Evolutionary conservation across 2,888 invertebrate species (phyloP).

Genomic region (Thysanoteuthis rhombus): DNA sequence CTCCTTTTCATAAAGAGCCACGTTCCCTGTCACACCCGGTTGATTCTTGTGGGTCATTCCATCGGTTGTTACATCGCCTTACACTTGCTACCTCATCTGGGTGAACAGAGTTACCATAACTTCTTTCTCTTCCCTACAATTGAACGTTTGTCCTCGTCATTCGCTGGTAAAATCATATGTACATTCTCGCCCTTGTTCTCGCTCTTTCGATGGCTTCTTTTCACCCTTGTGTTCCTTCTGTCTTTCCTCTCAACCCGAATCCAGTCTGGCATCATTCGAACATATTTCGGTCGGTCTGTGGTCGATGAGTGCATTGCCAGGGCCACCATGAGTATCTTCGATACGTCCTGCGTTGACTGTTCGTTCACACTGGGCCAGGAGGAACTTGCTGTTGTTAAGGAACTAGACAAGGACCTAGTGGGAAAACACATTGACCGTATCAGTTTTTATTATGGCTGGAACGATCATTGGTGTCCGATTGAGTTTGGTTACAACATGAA

Average conservation of each 20-base stretch:
- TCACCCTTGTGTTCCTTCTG: constrained; percentile 53
- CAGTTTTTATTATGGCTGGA: constrained; percentile 82
- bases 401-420: constrained; percentile 76
- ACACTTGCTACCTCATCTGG: constrained; percentile 75
- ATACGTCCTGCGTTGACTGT: constrained; percentile 57
- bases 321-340: constrained; percentile 61
- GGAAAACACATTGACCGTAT: constrained; percentile 73
- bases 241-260: constrained; percentile 53
- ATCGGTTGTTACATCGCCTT: constrained; percentile 87
- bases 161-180: constrained; percentile 77
- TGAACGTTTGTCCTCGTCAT: constrained; percentile 81
- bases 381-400: constrained; percentile 81
- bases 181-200: constrained; percentile 71
- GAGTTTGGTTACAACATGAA: constrained; percentile 77
- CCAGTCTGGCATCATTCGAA: constrained; percentile 54
- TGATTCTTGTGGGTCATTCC: constrained; percentile 89
- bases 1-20: constrained; percentile 79
- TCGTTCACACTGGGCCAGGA: constrained; percentile 57
- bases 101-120: constrained; percentile 66
- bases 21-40: constrained; percentile 75
- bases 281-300: constrained; percentile 53
- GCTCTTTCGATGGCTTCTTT: constrained; percentile 68
- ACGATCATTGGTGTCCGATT: constrained; percentile 86
- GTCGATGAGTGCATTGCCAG: constrained; percentile 58
- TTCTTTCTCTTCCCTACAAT: constrained; percentile 86